phyloP scores from a whole-genome alignment of 2,113 vertebrate genomes.

The Ptilorrhoa leucosticta region DNA sequence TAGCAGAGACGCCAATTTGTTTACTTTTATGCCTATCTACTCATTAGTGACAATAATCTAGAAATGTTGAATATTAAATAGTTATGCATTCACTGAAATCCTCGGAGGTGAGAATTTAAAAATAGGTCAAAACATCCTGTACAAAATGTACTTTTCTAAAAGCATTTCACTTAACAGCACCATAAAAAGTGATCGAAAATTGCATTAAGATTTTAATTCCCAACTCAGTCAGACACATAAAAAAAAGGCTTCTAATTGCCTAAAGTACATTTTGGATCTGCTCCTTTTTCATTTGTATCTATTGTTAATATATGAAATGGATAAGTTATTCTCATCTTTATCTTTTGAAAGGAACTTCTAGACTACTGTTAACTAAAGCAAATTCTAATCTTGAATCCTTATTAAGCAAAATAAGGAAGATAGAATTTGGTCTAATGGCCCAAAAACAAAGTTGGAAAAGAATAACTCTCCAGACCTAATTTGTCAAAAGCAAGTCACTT shows the following conservation, averaged over 20 bases:
- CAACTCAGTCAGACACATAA: neutral
- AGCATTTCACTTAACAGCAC: neutral
- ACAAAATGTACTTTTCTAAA: neutral
- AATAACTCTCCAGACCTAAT: neutral
- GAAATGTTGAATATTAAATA: neutral
- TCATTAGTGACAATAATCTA: neutral
- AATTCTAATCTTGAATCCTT: neutral
- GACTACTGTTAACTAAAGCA: neutral
- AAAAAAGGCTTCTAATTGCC: neutral
- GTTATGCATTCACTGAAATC: neutral
- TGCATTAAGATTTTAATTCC: neutral
- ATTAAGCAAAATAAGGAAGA: neutral
- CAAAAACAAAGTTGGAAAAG: neutral
- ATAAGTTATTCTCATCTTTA: neutral
- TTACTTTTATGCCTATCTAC: neutral
- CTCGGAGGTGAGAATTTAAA: neutral
- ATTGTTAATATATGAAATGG: neutral
- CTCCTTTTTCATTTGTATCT: neutral
- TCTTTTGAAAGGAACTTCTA: neutral
- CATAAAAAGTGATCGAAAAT: neutral
- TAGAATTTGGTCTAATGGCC: neutral
- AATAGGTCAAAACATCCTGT: neutral
- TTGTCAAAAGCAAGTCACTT: neutral
- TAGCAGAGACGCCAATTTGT: neutral
- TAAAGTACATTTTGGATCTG: neutral